These are phyloP conservation scores for Willisornis vidua DNA, from an alignment of 2,113 vertebrate genomes.

Conservation along the genomic window DNA sequence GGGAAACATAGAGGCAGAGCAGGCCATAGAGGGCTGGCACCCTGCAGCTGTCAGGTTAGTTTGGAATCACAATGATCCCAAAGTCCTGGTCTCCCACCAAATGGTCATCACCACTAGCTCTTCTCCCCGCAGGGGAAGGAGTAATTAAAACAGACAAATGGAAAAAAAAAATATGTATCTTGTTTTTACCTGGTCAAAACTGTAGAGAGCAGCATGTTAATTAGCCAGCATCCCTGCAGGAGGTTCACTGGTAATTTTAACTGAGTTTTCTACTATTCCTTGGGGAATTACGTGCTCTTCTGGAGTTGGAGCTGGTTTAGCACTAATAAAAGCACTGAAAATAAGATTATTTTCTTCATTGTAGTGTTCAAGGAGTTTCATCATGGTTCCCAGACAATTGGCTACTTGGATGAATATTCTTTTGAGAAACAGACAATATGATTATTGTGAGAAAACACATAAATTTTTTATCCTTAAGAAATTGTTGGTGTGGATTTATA, in stretches of 20 bases:
- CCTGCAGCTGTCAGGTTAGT: background rate
- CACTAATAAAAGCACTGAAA: slow-evolving; percentile 83
- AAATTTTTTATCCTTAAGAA: background rate
- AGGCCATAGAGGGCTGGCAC: background rate
- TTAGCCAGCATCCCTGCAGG: slow-evolving; percentile 81
- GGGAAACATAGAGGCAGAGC: background rate
- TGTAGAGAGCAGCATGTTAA: slow-evolving; percentile 78
- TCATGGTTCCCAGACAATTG: slow-evolving; percentile 79
- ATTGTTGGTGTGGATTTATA: background rate
- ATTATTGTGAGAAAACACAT: background rate
- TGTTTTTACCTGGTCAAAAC: slow-evolving; percentile 80
- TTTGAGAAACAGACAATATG: background rate
- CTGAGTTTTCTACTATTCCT: slow-evolving; percentile 80
- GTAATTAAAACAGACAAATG: background rate
- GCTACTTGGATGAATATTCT: slow-evolving; percentile 82
- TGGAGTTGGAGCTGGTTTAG: slow-evolving; percentile 70
- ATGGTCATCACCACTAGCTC: background rate
- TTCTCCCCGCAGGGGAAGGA: background rate
- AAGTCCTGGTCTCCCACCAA: background rate
- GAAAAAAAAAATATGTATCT: background rate
- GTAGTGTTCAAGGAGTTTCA: slow-evolving; percentile 75
- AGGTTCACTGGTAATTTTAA: slow-evolving; percentile 85
- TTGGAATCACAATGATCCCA: background rate
- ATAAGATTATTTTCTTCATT: slow-evolving; percentile 70
- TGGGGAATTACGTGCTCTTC: slow-evolving; percentile 80